phyloP scores from a whole-genome alignment of 2,888 invertebrate species.

The Orchesellides sinensis region DNA sequence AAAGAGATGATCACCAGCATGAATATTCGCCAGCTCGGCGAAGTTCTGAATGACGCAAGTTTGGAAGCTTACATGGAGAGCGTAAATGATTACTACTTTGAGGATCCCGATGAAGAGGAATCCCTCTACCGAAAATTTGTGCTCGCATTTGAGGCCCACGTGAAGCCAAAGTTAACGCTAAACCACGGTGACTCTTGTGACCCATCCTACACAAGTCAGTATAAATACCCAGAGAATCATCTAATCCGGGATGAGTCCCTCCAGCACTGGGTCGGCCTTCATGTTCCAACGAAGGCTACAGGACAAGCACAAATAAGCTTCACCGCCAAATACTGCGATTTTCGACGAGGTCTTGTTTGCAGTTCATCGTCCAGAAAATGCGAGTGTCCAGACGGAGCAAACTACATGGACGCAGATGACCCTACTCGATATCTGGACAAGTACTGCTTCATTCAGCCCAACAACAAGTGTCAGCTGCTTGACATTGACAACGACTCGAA shows the following conservation, averaged over 20 bases:
- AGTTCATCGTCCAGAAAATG: not conserved
- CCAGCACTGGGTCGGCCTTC: not conserved
- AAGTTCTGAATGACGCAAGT: not conserved
- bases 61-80: not conserved
- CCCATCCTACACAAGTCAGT: not conserved
- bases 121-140: not conserved
- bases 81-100: not conserved
- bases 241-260: not conserved
- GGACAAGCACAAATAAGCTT: not conserved
- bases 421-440: not conserved
- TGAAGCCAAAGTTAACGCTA: not conserved
- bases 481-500: not conserved
- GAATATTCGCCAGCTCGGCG: not conserved
- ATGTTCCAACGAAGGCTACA: not conserved
- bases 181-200: not conserved
- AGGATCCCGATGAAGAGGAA: no score
- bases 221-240: not conserved
- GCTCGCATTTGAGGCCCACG: not conserved
- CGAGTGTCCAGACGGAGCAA: not conserved
- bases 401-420: not conserved
- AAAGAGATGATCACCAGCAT: not conserved
- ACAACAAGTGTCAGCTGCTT: not conserved
- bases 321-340: not conserved
- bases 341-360: not conserved
- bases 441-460: not conserved